Conservation (phyloP, 2,888 invertebrate genomes). For the Proisotoma minuta region DNA sequence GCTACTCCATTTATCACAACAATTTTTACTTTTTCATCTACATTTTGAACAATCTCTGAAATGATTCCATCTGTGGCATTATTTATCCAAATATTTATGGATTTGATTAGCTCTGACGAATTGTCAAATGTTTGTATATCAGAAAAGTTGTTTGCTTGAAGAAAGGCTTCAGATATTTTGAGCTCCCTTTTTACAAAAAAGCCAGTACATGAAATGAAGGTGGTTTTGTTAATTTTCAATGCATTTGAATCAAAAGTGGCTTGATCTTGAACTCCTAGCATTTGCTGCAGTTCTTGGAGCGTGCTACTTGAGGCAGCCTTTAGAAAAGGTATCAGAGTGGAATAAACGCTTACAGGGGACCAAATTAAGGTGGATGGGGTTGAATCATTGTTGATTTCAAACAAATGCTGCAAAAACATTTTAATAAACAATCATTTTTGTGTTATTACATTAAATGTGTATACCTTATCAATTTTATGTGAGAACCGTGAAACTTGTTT, state of each 20-base stretch:
- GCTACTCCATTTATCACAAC: slow-evolving; percentile 16
- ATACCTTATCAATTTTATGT: too few species aligned
- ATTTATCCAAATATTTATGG: slow-evolving; percentile 4
- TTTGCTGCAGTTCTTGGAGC: background rate
- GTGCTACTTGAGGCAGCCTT: background rate
- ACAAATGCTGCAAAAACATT: background rate
- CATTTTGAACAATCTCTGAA: background rate
- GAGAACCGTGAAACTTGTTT: too few species aligned
- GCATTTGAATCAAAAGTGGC: background rate
- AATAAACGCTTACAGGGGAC: slow-evolving; percentile 12
- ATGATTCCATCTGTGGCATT: slow-evolving; percentile 5
- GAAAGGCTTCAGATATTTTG: background rate
- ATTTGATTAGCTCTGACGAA: background rate
- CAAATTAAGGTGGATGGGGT: background rate
- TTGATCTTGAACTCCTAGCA: background rate
- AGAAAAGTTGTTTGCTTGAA: background rate
- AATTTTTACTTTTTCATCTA: background rate
- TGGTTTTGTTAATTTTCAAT: background rate
- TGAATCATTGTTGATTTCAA: background rate
- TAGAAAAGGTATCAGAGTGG: background rate
- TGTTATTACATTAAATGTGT: too few species aligned
- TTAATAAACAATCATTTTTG: background rate
- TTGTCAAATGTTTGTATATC: background rate
- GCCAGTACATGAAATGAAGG: background rate
- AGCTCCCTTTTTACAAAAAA: background rate